Evolutionary conservation across 1,140 invertebrate species (phyloP), one percentile per base, ranked within the genome.

Genomic region (Zaprionus taronus): DNA sequence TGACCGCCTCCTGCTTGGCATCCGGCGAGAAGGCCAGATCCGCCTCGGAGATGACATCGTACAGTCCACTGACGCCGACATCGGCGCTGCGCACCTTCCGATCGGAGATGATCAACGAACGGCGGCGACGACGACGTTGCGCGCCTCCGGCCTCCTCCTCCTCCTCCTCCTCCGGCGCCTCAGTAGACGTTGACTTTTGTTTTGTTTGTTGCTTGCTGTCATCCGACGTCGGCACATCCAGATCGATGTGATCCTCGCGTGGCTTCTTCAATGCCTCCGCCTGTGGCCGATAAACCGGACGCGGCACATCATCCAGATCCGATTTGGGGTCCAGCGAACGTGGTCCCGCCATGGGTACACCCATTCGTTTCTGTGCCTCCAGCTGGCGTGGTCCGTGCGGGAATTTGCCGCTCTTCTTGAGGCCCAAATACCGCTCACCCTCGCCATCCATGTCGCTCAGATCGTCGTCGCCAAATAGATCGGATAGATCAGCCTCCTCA

Each of bases 11-110:
- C 17, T 95, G 95, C 44, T 95, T 95, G 22, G 94, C 94, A 75
- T 97, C 96, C 0, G 97, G 96, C 80, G 96, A 97, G 92, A 98
- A 98, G n/a, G 97, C 97, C 22, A 98, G 93, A 92, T 98, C 98
- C 12, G 97, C 96, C 93, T 98, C 97, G 4, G 97, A 97, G 28
- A 98, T 97, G n/a, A 98, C 97, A 77, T 98, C 96, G 92, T 97
- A 98, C 44, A 97, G 95, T 2, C 97, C 97, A 77, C 95, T 96
- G 17, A 98, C 97, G 9, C 97, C 97, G 12, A 97, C 96, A 90
- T 97, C 97, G 3, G 96, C 96, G 72, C 96, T 97, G 24, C 96
- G 95, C 12, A 94, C 95, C 82, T 96, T 96, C 5, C 96, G 94
- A 82, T 96, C 96, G 7, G 95, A 95, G 14, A 96, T 94, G 0